These are phyloP conservation scores for Brachionus rotundiformis DNA, from an alignment of 1,140 invertebrate genomes.

Conservation along the genomic window DNA sequence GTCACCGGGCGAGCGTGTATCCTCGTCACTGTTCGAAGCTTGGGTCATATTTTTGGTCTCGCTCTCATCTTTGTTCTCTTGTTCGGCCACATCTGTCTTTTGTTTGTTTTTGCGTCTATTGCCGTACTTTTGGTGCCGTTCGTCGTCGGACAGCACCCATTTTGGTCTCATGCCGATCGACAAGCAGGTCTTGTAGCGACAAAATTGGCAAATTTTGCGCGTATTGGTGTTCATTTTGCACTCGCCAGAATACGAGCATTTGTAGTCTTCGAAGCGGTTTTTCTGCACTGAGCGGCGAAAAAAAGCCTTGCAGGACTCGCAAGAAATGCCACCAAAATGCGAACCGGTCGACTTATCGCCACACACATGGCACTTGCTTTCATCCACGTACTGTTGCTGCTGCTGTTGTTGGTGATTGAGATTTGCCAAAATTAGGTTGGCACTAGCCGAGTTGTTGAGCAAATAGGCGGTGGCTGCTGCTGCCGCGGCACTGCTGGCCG, in stretches of 20 bases:
- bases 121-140: conserved; percentile 49
- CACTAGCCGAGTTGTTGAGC: conserved; percentile 11
- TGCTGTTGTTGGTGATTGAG: conserved; percentile 16
- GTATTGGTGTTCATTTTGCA: conserved; percentile 62
- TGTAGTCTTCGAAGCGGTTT: conserved; percentile 55
- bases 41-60: neutral
- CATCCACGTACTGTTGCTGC: conserved; percentile 23
- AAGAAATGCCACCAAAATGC: conserved; percentile 57
- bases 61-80: neutral
- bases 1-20: neutral
- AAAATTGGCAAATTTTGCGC: conserved; percentile 81
- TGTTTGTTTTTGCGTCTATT: conserved; percentile 22
- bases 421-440: conserved; percentile 13
- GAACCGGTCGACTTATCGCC: conserved; percentile 53
- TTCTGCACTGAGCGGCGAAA: conserved; percentile 49
- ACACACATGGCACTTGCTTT: conserved; percentile 48
- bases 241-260: conserved; percentile 57
- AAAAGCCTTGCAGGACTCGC: conserved; percentile 51
- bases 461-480: conserved; percentile 24
- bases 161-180: conserved; percentile 88
- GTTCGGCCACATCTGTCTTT: neutral
- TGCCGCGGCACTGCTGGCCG: conserved; percentile 7
- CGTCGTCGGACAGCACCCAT: conserved; percentile 47
- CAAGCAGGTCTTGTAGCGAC: conserved; percentile 97
- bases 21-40: neutral